phyloP scores from a whole-genome alignment of 2,888 invertebrate species.

The Parthenolecanium corni region DNA sequence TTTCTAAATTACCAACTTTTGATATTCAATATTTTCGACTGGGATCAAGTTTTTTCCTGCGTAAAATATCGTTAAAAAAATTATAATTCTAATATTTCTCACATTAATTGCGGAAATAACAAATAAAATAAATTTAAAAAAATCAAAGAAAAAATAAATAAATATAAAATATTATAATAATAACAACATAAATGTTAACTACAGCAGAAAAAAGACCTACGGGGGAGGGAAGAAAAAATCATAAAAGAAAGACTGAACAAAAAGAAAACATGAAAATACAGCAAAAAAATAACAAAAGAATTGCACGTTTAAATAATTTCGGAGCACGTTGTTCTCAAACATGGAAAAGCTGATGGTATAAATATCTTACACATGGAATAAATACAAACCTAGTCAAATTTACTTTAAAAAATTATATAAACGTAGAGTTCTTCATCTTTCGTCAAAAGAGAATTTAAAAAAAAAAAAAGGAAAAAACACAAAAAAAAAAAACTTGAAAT shows the following conservation, averaged over 20 bases:
- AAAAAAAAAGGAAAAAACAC: constrained; percentile 6
- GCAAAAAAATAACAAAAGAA: neutral
- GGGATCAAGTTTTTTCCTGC: neutral
- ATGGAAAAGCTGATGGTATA: too few relatives aligned
- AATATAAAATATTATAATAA: neutral
- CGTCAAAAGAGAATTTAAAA: neutral
- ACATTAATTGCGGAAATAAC: neutral
- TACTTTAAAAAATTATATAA: too few relatives aligned
- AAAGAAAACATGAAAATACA: neutral
- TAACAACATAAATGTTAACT: constrained; percentile 5
- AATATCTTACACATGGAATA: too few relatives aligned
- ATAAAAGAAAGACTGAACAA: neutral
- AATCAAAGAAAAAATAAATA: constrained; percentile 11
- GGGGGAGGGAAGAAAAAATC: neutral
- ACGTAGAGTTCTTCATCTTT: too few relatives aligned
- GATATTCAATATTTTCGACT: neutral
- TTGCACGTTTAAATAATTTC: neutral
- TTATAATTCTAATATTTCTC: too few relatives aligned
- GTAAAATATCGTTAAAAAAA: neutral
- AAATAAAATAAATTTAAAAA: constrained; percentile 5
- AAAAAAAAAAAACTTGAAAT: neutral
- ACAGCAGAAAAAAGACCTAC: neutral
- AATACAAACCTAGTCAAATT: too few relatives aligned
- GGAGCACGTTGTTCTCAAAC: too few relatives aligned
- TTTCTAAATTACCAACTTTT: neutral